Evolutionary conservation across 2,797 vertebrate species (phyloP), one percentile per base, ranked within the genome.

Genomic region (Typhlichthys subterraneus): DNA sequence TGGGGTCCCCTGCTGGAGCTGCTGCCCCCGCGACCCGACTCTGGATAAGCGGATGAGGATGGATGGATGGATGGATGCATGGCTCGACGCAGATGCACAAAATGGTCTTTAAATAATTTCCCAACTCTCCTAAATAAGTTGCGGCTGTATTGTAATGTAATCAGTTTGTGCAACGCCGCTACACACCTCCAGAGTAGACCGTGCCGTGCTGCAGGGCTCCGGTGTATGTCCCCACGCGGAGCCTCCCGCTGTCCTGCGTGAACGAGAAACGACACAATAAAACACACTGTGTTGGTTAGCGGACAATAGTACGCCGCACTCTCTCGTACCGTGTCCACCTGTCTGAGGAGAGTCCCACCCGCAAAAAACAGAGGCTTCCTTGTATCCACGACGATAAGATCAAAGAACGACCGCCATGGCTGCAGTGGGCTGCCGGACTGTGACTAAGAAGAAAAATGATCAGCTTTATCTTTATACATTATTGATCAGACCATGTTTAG

Each of bases 371-470:
- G 71, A 0, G 96, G 94, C 69, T 97, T 97, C 65, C 79, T 90
- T 0, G 92, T 94, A 66, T 97, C 95, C 67, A 97, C 95, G 7
- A 97, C 91, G 0, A 95, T 87, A 48, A 95, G 89, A 80, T 96
- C 92, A 0, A 96, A 97, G 72, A 80, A 96, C 31, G 92, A 87
- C 14, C 86, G 89, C 96, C 94, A 96, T 1, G 85, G 62, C 0
- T 23, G 76, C 51, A 62, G 85, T 0, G 53, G 73, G 50, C 38
- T 60, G 54, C 70, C 75, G 1, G 66, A 0, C 69, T 73, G 15
- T 10, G 62, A 57, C 2, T 1, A 67, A 38, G 1, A 1, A 0
- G 38, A 42, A 42, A 42, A 9, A 42, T 13, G 6, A 55, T 42
- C 9, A 29, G 10, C 13, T 29, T 31, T 54, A 54, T 19, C 12